A percentile compares a stretch with the other conserved stretches of the same genome.
These are phyloP conservation scores for Acromyrmex heyeri DNA, from an alignment of 1,140 invertebrate genomes.

Conservation along the genomic window DNA sequence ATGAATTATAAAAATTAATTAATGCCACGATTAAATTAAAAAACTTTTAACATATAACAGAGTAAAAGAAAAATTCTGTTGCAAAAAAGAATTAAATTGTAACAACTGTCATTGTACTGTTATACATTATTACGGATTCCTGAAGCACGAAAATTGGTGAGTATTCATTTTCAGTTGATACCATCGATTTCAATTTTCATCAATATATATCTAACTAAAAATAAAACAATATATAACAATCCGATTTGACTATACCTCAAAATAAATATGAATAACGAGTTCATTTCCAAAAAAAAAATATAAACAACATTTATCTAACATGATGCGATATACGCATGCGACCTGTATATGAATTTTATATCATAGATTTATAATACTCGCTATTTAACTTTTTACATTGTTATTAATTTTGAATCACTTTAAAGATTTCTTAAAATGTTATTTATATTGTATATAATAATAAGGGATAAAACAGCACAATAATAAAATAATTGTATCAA, in stretches of 20 bases:
- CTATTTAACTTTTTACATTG: not conserved
- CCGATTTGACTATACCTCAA: not conserved
- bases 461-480: not conserved
- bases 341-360: not conserved
- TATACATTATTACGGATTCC: not conserved
- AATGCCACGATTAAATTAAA: not conserved
- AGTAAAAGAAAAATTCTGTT: not conserved
- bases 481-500: not conserved
- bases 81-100: not conserved
- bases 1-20: not conserved
- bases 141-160: not conserved
- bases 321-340: not conserved
- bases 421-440: not conserved
- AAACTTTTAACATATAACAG: not conserved
- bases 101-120: not conserved
- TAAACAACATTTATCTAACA: not conserved
- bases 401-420: not conserved
- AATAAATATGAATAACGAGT: not conserved
- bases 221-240: conserved; percentile 11
- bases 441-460: not conserved
- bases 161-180: not conserved
- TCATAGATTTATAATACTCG: not conserved
- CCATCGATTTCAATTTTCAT: not conserved
- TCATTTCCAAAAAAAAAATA: not conserved
- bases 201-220: not conserved